These are phyloP conservation scores for Lobophora halterata DNA, from an alignment of 2,888 invertebrate species.

Conservation along the genomic window DNA sequence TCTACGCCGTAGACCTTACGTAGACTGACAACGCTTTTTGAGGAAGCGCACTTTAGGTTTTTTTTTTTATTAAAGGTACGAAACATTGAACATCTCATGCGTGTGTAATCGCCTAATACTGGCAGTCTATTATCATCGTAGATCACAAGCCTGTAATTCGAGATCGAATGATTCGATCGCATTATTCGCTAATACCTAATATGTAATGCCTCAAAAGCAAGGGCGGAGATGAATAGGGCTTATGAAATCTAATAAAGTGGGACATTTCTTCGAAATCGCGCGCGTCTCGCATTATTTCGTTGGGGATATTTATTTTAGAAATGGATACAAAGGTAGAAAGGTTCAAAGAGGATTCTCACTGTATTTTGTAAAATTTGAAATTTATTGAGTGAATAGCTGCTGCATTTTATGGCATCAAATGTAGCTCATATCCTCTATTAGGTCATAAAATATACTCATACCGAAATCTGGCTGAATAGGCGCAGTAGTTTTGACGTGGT, in stretches of 20 bases:
- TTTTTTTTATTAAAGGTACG: neutral
- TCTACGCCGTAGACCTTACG: slow-evolving; percentile 8
- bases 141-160: slow-evolving; percentile 64
- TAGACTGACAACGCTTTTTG: neutral
- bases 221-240: slow-evolving; percentile 74
- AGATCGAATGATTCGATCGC: slow-evolving; percentile 71
- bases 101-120: slow-evolving; percentile 65
- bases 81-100: slow-evolving; percentile 48
- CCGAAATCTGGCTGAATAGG: too few relatives aligned
- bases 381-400: too few relatives aligned
- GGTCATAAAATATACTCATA: too few relatives aligned
- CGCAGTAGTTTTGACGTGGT: too few relatives aligned
- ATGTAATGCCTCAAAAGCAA: slow-evolving; percentile 64
- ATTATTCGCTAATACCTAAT: slow-evolving; percentile 77
- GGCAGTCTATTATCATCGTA: slow-evolving; percentile 67
- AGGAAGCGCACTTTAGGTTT: neutral
- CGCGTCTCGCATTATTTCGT: slow-evolving; percentile 58
- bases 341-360: too few relatives aligned
- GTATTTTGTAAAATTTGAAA: too few relatives aligned
- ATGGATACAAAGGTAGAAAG: slow-evolving; percentile 9
- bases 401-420: too few relatives aligned
- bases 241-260: slow-evolving; percentile 78
- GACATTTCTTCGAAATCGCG: slow-evolving; percentile 61
- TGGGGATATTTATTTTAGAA: slow-evolving; percentile 10
- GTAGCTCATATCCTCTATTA: too few relatives aligned